Evolutionary conservation across 2,888 invertebrate genomes (phyloP).

Genomic region (Ectropis crepuscularia): DNA sequence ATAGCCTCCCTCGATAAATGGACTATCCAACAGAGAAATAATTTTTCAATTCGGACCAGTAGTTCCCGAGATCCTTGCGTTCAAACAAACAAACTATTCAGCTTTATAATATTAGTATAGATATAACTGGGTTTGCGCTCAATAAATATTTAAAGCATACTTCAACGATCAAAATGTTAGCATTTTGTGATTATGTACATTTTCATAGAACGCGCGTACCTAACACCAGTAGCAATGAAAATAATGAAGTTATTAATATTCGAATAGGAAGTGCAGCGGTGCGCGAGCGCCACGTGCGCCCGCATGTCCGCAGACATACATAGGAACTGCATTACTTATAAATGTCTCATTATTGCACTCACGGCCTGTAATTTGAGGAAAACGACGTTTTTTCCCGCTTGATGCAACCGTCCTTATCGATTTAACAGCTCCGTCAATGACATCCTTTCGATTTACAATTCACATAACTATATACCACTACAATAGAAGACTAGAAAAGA

Average conservation of each 20-base stretch:
- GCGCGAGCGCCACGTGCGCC: conserved; percentile 67
- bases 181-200: neutral
- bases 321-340: conserved; percentile 66
- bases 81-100: no score
- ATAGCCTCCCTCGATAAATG: no score
- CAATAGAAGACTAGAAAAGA: no score
- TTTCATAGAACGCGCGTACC: conserved; percentile 12
- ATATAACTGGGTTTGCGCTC: no score
- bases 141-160: no score
- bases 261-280: conserved; percentile 61
- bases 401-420: conserved; percentile 3
- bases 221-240: conserved; percentile 30
- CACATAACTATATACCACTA: no score
- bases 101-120: no score
- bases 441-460: no score
- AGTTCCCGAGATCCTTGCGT: no score
- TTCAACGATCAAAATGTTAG: no score
- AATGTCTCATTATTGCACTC: conserved; percentile 28
- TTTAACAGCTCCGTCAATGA: conserved; percentile 3
- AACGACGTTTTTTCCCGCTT: conserved; percentile 11
- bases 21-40: no score
- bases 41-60: no score
- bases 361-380: conserved; percentile 20
- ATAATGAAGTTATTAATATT: conserved; percentile 68
- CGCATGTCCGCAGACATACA: conserved; percentile 72